These are phyloP conservation scores for Panorpa germanica DNA, from an alignment of 2,888 invertebrate species.

Conservation along the genomic window DNA sequence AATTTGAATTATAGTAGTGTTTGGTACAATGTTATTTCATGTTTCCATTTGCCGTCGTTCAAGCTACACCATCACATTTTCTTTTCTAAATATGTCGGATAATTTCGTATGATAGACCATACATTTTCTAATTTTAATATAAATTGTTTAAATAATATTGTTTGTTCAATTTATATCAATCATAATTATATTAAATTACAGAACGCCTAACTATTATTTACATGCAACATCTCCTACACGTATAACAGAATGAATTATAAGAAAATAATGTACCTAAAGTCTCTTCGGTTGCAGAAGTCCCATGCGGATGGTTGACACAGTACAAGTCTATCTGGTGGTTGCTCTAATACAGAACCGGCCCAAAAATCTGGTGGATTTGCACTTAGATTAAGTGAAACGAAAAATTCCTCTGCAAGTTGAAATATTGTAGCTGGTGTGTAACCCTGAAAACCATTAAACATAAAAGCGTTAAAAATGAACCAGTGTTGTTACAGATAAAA, in stretches of 20 bases:
- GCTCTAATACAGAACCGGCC: slow-evolving; percentile 66
- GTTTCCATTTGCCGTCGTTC: too few relatives aligned
- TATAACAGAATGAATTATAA: slow-evolving; percentile 3
- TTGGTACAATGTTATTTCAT: too few relatives aligned
- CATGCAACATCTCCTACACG: neutral
- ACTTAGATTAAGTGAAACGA: slow-evolving; percentile 73
- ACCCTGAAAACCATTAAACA: slow-evolving; percentile 33
- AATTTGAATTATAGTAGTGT: too few relatives aligned
- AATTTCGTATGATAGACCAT: neutral
- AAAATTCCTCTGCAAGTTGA: slow-evolving; percentile 79
- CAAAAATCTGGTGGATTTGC: slow-evolving; percentile 77
- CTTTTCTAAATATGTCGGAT: too few relatives aligned
- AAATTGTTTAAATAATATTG: neutral
- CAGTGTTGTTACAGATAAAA: too few relatives aligned
- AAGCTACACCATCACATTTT: too few relatives aligned
- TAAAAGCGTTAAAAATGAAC: too few relatives aligned
- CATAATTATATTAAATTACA: neutral
- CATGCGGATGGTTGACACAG: slow-evolving; percentile 85
- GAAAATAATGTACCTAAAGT: slow-evolving; percentile 50
- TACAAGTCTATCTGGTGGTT: slow-evolving; percentile 55
- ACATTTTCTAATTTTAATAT: neutral
- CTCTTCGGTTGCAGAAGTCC: slow-evolving; percentile 82
- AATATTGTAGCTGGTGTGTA: slow-evolving; percentile 71
- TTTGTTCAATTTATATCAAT: neutral
- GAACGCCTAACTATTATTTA: too few relatives aligned